Base-by-base conservation (phyloP, 2,888 invertebrate genomes). In the Andrena hattorfiana region DNA sequence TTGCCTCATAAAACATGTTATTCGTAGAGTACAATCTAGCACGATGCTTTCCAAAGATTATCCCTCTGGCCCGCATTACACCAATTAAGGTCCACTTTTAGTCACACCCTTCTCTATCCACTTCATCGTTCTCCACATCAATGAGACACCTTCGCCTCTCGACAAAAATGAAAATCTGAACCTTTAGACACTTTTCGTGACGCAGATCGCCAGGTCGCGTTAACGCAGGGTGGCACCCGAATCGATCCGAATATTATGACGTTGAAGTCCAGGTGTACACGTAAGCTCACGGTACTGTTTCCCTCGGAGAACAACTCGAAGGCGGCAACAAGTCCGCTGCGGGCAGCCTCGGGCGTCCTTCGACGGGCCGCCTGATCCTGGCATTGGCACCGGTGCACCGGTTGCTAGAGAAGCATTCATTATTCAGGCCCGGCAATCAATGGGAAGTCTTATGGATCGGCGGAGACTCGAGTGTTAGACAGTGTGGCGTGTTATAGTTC, bases 201-300 rank as follows among this genome's bases (percentile, higher is more conserved):
- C 10, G 20, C 26, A 26, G 42, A 63, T 42, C 7, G 42, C 63
- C 8, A 16, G n/a, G 32, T 66, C 48, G 72, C 56, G 30, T 30
- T 13, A 28, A 77, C 48, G 23, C 28, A 16, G 49, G 70, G 74
- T 63, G 67, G 75, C 28, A 51, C 23, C 16, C 8, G 32, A 83
- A 83, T 87, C 87, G 87, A 87, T 83, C 83, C 13, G 1, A 68
- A 70, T 59, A 80, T 85, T 76, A 77, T 42, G 63, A 63, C 66
- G 77, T 32, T 26, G 28, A 1, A 20, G 30, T 64, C 56, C 35
- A 59, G 69, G 60, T 30, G 62, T 59, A 23, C 13, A 67, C 54
- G 75, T 77, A 80, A 75, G 75, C 59, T 1, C 30, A 16, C 26
- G 35, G 35, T 23, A 59, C n/a, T 3, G 49, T 60, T 71, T 7